Evolutionary conservation across 1,140 invertebrate species (phyloP).

Genomic region (Drosophila littoralis): DNA sequence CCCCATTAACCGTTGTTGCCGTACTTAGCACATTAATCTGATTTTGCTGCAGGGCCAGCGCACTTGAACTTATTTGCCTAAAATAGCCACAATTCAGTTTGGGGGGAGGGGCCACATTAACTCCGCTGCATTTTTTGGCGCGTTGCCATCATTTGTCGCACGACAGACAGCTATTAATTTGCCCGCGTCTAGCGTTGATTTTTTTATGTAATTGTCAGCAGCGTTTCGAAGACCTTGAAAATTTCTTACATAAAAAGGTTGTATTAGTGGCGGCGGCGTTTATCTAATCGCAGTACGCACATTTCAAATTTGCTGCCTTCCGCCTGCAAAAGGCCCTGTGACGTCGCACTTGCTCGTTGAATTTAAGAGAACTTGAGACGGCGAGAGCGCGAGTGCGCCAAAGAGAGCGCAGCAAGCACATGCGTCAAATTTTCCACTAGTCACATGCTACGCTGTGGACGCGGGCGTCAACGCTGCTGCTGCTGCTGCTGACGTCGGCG

Average conservation of each 20-base stretch:
- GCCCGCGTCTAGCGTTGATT: background rate
- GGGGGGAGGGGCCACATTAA: slow-evolving; percentile 21
- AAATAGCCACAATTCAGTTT: slow-evolving; percentile 36
- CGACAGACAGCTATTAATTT: slow-evolving; percentile 1
- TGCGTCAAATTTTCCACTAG: slow-evolving; percentile 59
- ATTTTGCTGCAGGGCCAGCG: slow-evolving; percentile 20
- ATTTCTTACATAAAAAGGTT: slow-evolving; percentile 65
- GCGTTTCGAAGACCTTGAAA: slow-evolving; percentile 72
- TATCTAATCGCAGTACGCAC: slow-evolving; percentile 73
- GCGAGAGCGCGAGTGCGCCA: slow-evolving; percentile 8
- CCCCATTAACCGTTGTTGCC: background rate
- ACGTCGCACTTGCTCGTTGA: slow-evolving; percentile 1
- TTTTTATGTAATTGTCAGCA: slow-evolving; percentile 67
- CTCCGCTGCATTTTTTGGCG: slow-evolving; percentile 39
- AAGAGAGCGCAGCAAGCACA: slow-evolving; percentile 26
- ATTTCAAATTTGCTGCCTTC: slow-evolving; percentile 38
- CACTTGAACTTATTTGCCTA: slow-evolving; percentile 41
- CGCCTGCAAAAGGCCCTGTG: slow-evolving; percentile 23
- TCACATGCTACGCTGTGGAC: slow-evolving; percentile 59
- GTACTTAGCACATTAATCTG: slow-evolving; percentile 32
- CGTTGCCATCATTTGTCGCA: slow-evolving; percentile 4
- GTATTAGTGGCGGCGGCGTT: slow-evolving; percentile 47
- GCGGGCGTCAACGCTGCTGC: too few species aligned
- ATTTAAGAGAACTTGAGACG: slow-evolving; percentile 15
- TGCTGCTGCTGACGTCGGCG: slow-evolving; percentile 38